Percentiles rank a stretch among this genome's conserved stretches.
phyloP scores from a whole-genome alignment of 2,797 vertebrate genomes.

The Hybognathus amarus region DNA sequence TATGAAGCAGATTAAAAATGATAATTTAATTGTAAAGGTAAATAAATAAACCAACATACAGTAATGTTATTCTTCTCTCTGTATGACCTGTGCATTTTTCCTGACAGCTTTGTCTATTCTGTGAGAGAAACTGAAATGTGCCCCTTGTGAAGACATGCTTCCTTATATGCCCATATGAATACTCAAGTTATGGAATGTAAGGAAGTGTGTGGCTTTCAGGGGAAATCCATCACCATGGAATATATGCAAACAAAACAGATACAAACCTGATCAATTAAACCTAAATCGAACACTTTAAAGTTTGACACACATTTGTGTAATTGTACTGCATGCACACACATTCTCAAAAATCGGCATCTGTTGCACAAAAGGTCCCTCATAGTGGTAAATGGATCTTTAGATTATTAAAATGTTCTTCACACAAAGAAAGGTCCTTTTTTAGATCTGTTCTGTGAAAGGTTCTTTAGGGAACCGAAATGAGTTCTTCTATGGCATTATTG shows the following conservation, averaged over 20 bases:
- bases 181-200: slow-evolving; percentile 99
- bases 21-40: background rate
- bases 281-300: background rate
- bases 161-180: slow-evolving; percentile 99
- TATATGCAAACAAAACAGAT: background rate
- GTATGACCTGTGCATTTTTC: background rate
- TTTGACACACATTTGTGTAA: background rate
- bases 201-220: slow-evolving; percentile 99
- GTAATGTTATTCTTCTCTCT: background rate
- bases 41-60: background rate
- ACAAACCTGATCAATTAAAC: background rate
- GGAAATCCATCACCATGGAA: slow-evolving; percentile 68
- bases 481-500: too few species aligned
- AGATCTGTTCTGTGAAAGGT: too few species aligned
- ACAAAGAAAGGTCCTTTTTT: too few species aligned
- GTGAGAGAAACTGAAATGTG: slow-evolving; percentile 72
- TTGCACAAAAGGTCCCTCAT: too few species aligned
- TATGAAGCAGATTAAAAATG: background rate
- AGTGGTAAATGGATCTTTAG: too few species aligned
- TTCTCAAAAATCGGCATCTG: too few species aligned
- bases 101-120: slow-evolving; percentile 9
- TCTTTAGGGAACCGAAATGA: too few species aligned
- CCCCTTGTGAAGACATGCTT: slow-evolving; percentile 93
- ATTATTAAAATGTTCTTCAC: too few species aligned
- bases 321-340: background rate